phyloP scores from a whole-genome alignment of 1,140 invertebrate genomes.

The Drosophila asahinai region DNA sequence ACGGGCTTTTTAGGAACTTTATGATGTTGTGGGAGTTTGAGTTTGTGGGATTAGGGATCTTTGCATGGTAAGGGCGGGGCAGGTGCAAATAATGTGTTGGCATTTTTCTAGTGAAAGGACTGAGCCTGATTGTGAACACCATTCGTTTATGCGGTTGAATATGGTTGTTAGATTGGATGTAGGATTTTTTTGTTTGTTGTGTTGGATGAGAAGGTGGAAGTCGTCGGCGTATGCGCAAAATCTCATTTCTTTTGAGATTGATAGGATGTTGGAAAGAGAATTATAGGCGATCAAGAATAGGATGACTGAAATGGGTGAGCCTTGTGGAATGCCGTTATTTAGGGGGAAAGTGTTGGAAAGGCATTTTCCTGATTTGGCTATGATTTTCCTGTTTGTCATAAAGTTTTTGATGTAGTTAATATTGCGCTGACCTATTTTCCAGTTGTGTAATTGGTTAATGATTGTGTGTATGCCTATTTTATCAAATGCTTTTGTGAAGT shows the following conservation, averaged over 20 bases:
- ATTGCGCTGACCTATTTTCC: slow-evolving; percentile 3
- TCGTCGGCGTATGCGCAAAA: no score
- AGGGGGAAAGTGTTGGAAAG: background rate
- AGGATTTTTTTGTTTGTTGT: no score
- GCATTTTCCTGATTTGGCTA: background rate
- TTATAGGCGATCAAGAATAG: background rate
- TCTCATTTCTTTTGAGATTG: background rate
- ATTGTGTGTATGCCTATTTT: slow-evolving; percentile 18
- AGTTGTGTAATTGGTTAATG: slow-evolving; percentile 5
- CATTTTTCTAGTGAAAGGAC: background rate
- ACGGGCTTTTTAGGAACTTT: no score
- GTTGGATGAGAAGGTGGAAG: no score
- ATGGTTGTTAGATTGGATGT: background rate
- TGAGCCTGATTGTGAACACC: background rate
- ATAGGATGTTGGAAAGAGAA: background rate
- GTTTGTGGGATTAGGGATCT: no score
- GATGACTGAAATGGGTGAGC: slow-evolving; percentile 12
- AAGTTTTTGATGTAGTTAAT: slow-evolving; percentile 14
- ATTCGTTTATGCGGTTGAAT: background rate
- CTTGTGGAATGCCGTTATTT: slow-evolving; percentile 14
- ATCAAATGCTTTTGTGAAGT: slow-evolving; percentile 19
- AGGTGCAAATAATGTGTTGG: no score
- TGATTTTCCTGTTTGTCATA: slow-evolving; percentile 4
- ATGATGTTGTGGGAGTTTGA: no score
- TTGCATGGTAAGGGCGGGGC: no score